Evolutionary conservation across 2,113 vertebrate species (phyloP).

Genomic region (Fregetta grallaria): DNA sequence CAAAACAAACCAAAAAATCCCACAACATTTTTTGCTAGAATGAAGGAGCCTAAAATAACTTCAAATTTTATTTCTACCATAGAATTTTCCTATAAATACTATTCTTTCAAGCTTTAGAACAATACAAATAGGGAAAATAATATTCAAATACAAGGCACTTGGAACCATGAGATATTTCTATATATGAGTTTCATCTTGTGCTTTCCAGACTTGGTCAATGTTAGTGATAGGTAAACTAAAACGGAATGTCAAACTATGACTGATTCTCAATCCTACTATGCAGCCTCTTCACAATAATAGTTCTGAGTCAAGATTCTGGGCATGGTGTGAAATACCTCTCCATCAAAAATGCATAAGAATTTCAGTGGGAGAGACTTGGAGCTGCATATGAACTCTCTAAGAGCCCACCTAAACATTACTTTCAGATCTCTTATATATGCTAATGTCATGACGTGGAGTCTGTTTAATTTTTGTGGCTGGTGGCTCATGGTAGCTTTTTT

Average conservation of each 20-base stretch:
- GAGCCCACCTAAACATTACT: neutral
- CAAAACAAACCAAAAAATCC: neutral
- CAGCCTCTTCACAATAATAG: neutral
- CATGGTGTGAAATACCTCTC: neutral
- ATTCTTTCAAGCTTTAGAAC: neutral
- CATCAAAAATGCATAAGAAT: neutral
- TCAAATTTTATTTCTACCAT: neutral
- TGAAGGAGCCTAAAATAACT: neutral
- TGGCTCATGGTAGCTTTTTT: neutral
- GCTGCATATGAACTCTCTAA: neutral
- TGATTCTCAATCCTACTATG: neutral
- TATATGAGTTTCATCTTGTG: neutral
- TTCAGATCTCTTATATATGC: neutral
- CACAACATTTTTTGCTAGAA: neutral
- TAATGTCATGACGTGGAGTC: rapidly evolving
- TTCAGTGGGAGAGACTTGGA: neutral
- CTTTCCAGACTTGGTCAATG: neutral
- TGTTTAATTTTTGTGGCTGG: neutral
- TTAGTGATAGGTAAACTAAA: neutral
- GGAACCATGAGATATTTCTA: neutral
- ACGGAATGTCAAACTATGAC: neutral
- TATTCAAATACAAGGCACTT: neutral
- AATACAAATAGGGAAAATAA: neutral
- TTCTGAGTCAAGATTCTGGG: neutral
- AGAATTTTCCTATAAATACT: neutral